phyloP scores from a whole-genome alignment of 1,140 invertebrate species.

The Eupristina koningsbergeri region DNA sequence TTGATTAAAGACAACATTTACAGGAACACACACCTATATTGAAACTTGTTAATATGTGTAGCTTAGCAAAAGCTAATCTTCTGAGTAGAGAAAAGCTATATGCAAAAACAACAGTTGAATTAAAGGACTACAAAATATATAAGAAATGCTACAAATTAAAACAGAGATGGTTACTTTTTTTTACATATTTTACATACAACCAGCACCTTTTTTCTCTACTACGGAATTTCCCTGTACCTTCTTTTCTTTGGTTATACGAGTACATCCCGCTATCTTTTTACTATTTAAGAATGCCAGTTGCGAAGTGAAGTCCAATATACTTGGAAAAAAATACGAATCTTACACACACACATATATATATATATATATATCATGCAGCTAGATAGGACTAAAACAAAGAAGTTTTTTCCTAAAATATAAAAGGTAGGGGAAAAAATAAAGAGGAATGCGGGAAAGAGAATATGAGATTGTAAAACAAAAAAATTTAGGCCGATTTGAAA shows the following conservation, averaged over 20 bases:
- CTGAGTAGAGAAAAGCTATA: not conserved
- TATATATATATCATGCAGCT: not conserved
- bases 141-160: not conserved
- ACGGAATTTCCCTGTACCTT: not conserved
- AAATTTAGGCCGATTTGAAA: slow-evolving; percentile 18
- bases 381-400: not conserved
- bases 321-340: not conserved
- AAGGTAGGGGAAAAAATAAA: not conserved
- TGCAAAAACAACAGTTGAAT: not conserved
- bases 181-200: not conserved
- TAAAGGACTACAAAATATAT: not conserved
- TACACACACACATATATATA: too few relatives aligned
- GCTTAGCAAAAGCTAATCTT: not conserved
- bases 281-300: not conserved
- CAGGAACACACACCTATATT: not conserved
- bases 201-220: not conserved
- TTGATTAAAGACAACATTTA: not conserved
- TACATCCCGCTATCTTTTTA: not conserved
- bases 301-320: not conserved
- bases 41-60: not conserved
- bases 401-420: not conserved
- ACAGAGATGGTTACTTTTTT: not conserved
- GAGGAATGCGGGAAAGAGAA: not conserved
- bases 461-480: slow-evolving; percentile 5
- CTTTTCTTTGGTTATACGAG: not conserved